phyloP scores from a whole-genome alignment of 1,140 invertebrate genomes.

The Drosophila bifasciata region DNA sequence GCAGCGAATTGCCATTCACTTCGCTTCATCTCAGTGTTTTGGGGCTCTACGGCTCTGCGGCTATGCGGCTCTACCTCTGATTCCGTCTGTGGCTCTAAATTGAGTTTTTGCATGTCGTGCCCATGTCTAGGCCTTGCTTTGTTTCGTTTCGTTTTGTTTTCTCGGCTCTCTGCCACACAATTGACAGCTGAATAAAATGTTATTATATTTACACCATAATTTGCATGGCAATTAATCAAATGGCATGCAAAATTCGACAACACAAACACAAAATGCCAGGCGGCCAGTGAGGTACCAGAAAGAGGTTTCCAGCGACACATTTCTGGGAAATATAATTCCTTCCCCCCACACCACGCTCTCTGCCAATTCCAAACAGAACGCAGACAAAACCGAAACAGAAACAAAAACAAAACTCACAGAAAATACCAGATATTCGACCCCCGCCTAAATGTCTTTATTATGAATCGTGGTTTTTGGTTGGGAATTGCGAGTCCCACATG shows the following conservation, averaged over 20 bases:
- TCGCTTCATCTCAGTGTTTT: conserved; percentile 67
- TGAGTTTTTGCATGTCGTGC: conserved; percentile 78
- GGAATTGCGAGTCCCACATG: conserved; percentile 29
- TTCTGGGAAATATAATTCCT: conserved; percentile 49
- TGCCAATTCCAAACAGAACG: conserved; percentile 20
- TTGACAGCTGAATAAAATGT: conserved; percentile 83
- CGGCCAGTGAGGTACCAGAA: conserved; percentile 35
- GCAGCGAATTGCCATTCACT: conserved; percentile 79
- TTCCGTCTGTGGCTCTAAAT: conserved; percentile 53
- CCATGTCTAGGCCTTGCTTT: conserved; percentile 60
- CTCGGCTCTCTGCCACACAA: conserved; percentile 56
- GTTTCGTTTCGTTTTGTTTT: conserved; percentile 17
- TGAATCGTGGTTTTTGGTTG: background rate
- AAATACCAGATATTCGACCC: conserved; percentile 59
- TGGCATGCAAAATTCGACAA: conserved; percentile 77
- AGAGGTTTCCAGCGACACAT: conserved; percentile 65
- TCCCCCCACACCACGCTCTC: conserved; percentile 1
- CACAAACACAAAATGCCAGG: conserved; percentile 24
- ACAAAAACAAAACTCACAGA: conserved; percentile 11
- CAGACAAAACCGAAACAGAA: no score
- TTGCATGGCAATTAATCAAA: conserved; percentile 83
- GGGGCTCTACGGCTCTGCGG: background rate
- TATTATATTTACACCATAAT: conserved; percentile 83
- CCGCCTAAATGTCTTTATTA: conserved; percentile 75
- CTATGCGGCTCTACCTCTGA: no score